These are phyloP conservation scores for Leuctra nigra DNA, from an alignment of 2,888 invertebrate species.

Conservation along the genomic window DNA sequence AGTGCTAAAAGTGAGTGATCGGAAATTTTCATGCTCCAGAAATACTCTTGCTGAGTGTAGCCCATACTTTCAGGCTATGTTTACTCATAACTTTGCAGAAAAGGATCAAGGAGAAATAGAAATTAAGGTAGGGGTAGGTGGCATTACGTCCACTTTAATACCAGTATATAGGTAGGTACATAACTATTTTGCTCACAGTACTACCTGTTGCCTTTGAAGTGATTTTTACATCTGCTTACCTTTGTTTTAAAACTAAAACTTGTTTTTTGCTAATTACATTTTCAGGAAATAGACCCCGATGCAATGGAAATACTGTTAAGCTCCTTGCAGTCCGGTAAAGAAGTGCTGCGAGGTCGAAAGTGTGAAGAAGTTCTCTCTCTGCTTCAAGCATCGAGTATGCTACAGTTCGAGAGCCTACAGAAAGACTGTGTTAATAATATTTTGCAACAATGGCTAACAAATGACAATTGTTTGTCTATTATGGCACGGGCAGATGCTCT, in stretches of 20 bases:
- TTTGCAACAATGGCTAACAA: conserved; percentile 24
- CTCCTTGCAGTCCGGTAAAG: conserved; percentile 33
- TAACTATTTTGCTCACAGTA: too few species aligned
- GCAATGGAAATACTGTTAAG: conserved; percentile 39
- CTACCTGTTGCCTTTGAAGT: too few species aligned
- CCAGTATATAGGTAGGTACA: too few species aligned
- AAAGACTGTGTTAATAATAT: conserved; percentile 32
- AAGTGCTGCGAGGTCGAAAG: conserved; percentile 31
- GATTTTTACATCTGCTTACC: too few species aligned
- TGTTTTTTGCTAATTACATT: not conserved
- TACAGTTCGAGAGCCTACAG: conserved; percentile 40
- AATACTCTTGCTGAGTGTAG: conserved; percentile 37
- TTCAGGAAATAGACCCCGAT: conserved; percentile 39
- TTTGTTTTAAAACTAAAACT: not conserved
- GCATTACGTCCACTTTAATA: too few species aligned
- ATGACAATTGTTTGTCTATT: conserved; percentile 29
- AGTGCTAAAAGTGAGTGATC: conserved; percentile 30
- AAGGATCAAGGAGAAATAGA: conserved; percentile 36
- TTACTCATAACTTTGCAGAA: conserved; percentile 41
- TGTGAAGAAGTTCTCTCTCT: conserved; percentile 35
- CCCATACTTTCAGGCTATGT: conserved; percentile 45
- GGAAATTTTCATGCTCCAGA: conserved; percentile 34
- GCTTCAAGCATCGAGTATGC: conserved; percentile 39
- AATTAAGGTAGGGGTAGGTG: too few species aligned
- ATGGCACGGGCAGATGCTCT: conserved; percentile 28